Percentiles rank a stretch among this genome's conserved stretches.
These are phyloP conservation scores for Ctenodactylus gundi DNA, from an alignment of 2,113 vertebrate species.

Conservation along the genomic window DNA sequence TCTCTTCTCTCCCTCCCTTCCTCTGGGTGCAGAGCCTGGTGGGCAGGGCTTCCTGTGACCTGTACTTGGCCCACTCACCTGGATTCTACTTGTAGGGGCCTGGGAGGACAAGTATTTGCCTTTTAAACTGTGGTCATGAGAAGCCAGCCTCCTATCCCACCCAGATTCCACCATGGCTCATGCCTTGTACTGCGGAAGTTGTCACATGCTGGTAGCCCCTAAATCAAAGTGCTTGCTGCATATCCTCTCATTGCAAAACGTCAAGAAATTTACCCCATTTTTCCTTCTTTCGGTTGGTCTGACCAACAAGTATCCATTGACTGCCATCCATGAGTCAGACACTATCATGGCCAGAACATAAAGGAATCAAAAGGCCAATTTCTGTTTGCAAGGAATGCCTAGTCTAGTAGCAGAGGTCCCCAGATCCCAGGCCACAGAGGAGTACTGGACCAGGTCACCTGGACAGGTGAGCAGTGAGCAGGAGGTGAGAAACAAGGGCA, in stretches of 20 bases:
- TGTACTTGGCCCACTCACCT: not conserved
- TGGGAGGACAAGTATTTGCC: not conserved
- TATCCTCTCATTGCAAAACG: not conserved
- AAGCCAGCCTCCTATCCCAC: not conserved
- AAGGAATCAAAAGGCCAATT: not conserved
- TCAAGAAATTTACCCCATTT: not conserved
- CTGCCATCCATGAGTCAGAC: not conserved
- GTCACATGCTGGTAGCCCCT: not conserved
- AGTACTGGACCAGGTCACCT: too few species aligned
- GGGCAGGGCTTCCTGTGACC: not conserved
- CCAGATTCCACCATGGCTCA: not conserved
- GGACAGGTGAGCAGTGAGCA: too few species aligned
- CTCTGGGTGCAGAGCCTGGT: not conserved
- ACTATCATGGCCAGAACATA: not conserved
- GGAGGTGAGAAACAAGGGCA: too few species aligned
- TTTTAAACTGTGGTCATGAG: not conserved
- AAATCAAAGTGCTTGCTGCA: not conserved
- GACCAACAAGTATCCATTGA: not conserved
- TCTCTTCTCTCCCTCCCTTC: not conserved
- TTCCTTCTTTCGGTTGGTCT: not conserved
- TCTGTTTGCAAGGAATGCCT: not conserved
- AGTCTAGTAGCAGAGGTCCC: not conserved
- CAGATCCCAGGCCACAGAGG: too few species aligned
- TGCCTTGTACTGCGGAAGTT: not conserved
- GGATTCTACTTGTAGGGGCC: not conserved